Evolutionary conservation across 1,140 invertebrate species (phyloP).

Genomic region (Rhynchophorus ferrugineus): DNA sequence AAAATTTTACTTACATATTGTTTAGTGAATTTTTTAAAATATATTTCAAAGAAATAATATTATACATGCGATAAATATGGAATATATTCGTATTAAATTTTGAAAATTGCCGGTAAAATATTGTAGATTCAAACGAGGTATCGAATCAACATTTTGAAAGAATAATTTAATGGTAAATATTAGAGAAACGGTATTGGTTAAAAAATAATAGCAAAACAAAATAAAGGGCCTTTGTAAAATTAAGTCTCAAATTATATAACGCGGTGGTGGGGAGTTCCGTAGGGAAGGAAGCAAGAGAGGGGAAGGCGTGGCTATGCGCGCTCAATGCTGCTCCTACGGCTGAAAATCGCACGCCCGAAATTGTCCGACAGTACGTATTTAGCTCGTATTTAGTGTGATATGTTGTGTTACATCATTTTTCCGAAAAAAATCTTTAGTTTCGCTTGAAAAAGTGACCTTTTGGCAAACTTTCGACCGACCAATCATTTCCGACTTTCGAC

Average conservation of each 20-base stretch:
- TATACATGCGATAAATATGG: too few relatives aligned
- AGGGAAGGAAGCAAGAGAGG: constrained; percentile 12
- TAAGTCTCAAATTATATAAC: constrained; percentile 14
- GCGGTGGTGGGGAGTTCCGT: constrained; percentile 8
- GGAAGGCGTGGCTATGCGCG: constrained; percentile 26
- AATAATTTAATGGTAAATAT: background rate
- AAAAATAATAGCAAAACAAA: background rate
- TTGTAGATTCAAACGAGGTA: too few relatives aligned
- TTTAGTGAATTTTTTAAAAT: too few relatives aligned
- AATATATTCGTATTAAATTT: too few relatives aligned
- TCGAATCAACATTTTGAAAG: too few relatives aligned
- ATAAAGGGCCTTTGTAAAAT: constrained; percentile 7
- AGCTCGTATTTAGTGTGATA: constrained; percentile 43
- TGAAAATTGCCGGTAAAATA: too few relatives aligned
- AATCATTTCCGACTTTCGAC: background rate
- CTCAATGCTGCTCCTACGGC: constrained; percentile 8
- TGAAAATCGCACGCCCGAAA: constrained; percentile 20
- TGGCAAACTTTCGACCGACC: constrained; percentile 20
- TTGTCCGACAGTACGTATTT: constrained; percentile 39
- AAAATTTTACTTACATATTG: too few relatives aligned
- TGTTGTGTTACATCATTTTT: constrained; percentile 43
- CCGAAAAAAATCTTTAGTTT: constrained; percentile 40
- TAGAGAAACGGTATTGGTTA: background rate
- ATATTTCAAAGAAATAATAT: too few relatives aligned
- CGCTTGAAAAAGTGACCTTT: constrained; percentile 40